Evolutionary conservation across 2,113 vertebrate species (phyloP).

Genomic region (Archocentrus centrarchus): DNA sequence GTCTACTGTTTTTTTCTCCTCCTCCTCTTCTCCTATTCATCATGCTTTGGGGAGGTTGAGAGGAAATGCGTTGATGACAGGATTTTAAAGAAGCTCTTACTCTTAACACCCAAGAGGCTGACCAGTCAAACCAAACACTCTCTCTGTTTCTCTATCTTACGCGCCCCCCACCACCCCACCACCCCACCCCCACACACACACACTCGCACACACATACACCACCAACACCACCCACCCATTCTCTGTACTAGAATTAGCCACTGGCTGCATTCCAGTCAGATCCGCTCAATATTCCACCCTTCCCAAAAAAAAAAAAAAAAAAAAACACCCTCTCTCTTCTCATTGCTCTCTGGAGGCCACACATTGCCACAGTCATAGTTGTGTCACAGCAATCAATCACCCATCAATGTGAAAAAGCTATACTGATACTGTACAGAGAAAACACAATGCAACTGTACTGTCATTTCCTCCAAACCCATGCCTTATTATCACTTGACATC

Average conservation of each 20-base stretch:
- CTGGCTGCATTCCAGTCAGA: slow-evolving; percentile 64
- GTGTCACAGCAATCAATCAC: slow-evolving; percentile 74
- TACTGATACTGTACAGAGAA: slow-evolving; percentile 24
- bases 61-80: slow-evolving; percentile 33
- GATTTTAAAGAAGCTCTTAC: slow-evolving; percentile 49
- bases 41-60: slow-evolving; percentile 8
- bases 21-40: slow-evolving; percentile 4
- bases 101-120: slow-evolving; percentile 51
- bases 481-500: slow-evolving; percentile 13
- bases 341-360: slow-evolving; percentile 61
- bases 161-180: background rate
- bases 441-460: slow-evolving; percentile 20
- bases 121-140: slow-evolving; percentile 21
- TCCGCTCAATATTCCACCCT: slow-evolving; percentile 63
- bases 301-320: background rate
- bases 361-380: slow-evolving; percentile 63
- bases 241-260: slow-evolving; percentile 45
- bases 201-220: background rate
- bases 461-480: slow-evolving; percentile 16
- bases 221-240: background rate
- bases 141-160: background rate
- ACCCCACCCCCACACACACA: too few relatives aligned
- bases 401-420: slow-evolving; percentile 55
- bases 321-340: slow-evolving; percentile 44
- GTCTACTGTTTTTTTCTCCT: slow-evolving; percentile 14